A percentile compares a stretch with the other conserved stretches of the same genome.
These are phyloP conservation scores for Sarcophaga peregrina DNA, from an alignment of 1,140 invertebrate genomes.

Conservation along the genomic window DNA sequence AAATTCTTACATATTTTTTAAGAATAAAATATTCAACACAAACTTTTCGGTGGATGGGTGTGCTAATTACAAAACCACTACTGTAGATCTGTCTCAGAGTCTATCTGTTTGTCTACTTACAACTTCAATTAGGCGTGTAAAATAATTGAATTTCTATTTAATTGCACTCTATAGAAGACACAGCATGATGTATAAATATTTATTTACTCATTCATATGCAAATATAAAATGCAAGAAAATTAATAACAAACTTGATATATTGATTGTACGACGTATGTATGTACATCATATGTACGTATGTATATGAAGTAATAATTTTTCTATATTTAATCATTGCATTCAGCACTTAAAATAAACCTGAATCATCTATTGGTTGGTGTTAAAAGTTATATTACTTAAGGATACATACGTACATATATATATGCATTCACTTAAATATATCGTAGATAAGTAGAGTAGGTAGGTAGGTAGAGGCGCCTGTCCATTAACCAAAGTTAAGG, in stretches of 20 bases:
- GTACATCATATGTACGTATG: neutral
- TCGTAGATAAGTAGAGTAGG: too few species aligned
- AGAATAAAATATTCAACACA: too few species aligned
- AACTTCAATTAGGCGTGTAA: conserved; percentile 4
- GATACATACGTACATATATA: too few species aligned
- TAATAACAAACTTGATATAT: neutral
- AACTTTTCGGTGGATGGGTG: too few species aligned
- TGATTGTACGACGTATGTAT: neutral
- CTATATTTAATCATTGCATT: conserved; percentile 4
- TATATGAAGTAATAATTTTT: neutral
- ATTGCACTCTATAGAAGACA: neutral
- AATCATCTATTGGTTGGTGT: too few species aligned
- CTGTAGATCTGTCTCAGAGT: neutral
- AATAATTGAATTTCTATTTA: neutral
- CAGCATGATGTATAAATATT: neutral
- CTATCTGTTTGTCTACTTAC: neutral
- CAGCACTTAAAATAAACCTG: neutral
- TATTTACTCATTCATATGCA: too few species aligned
- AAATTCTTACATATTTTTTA: too few species aligned
- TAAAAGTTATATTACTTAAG: too few species aligned
- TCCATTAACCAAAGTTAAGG: too few species aligned
- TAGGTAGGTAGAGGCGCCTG: too few species aligned
- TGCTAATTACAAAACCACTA: neutral
- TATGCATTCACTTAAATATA: too few species aligned
- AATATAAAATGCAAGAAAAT: neutral